Conservation (phyloP, 2,113 vertebrate genomes). For the Poecilia latipinna region DNA sequence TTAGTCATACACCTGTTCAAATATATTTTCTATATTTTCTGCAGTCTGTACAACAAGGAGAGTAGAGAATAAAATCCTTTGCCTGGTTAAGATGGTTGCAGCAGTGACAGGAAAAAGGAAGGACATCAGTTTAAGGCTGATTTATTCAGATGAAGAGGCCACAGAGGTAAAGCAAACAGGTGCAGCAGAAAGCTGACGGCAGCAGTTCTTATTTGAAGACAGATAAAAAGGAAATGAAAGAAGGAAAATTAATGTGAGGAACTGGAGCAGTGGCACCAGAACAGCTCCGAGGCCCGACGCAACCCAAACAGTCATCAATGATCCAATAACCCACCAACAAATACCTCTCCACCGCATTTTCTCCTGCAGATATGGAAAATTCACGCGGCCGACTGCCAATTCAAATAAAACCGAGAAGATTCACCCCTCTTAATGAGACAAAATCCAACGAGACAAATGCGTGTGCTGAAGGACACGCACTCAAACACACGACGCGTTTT, state of each 20-base stretch:
- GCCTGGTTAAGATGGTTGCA: not conserved
- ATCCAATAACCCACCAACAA: not conserved
- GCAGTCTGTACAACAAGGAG: no score
- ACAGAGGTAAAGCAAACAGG: not conserved
- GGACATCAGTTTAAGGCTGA: not conserved
- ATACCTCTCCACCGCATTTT: conserved; percentile 2
- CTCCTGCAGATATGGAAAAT: not conserved
- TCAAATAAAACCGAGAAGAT: conserved; percentile 21
- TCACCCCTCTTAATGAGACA: conserved; percentile 17
- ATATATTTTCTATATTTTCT: no score
- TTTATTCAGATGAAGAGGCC: not conserved
- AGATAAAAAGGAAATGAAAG: not conserved
- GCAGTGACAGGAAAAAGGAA: not conserved
- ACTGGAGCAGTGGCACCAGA: not conserved
- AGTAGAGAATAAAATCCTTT: no score
- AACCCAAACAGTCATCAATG: not conserved
- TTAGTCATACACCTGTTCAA: no score
- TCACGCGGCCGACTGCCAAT: conserved; percentile 5
- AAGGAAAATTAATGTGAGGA: not conserved
- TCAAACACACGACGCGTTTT: not conserved
- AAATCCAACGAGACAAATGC: conserved; percentile 36
- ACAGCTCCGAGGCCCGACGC: not conserved
- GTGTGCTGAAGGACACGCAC: conserved; percentile 6
- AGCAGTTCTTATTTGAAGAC: conserved; percentile 7
- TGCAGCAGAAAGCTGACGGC: conserved; percentile 12